Evolutionary conservation across 1,140 invertebrate species (phyloP), one percentile per base, ranked within the genome.

Genomic region (Lepidurus arcticus): DNA sequence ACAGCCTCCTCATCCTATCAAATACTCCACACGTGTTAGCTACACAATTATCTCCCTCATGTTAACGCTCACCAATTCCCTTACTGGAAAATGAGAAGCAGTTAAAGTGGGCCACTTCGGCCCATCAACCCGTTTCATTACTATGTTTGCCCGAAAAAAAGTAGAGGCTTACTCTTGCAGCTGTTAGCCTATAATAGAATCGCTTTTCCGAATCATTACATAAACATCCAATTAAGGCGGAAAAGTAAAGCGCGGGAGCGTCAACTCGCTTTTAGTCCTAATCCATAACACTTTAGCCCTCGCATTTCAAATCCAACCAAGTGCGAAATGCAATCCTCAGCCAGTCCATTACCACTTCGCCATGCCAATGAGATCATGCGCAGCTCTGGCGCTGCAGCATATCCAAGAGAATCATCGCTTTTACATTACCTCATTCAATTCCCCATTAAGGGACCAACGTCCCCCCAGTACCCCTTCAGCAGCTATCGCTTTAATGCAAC

Each of bases 191-290:
- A 0, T 16, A 10, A 13, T 21, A 16, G 21, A 21, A n/a, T 65
- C 53, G 53, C 21, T 65, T 65, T 65, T 65, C 53, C 53, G 53
- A 65, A 65, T 65, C 53, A 65, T 65, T 65, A 65, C 53, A 21
- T 65, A 65, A 65, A 65, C 53, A 65, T 65, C 53, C 53, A 65
- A 65, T 65, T 65, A 65, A 65, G 21, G 13, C 53, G 16, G 53
- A 65, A 65, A 65, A 21, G 16, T 65, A 65, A 65, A 9, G 21
- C 13, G 47, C 9, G 8, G 21, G 47, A 65, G 26, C 21, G 47
- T 65, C 47, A 65, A 9, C 53, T 16, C 45, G 45, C 16, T 47
- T 47, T 47, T 11, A 16, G 10, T 6, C 53, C 53, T 65, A 65
- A 65, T 65, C 53, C 53, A 21, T 21, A 65, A 65, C 53, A 65